Conservation (phyloP, 2,113 vertebrate genomes). For the Sporophila hypoxantha region DNA sequence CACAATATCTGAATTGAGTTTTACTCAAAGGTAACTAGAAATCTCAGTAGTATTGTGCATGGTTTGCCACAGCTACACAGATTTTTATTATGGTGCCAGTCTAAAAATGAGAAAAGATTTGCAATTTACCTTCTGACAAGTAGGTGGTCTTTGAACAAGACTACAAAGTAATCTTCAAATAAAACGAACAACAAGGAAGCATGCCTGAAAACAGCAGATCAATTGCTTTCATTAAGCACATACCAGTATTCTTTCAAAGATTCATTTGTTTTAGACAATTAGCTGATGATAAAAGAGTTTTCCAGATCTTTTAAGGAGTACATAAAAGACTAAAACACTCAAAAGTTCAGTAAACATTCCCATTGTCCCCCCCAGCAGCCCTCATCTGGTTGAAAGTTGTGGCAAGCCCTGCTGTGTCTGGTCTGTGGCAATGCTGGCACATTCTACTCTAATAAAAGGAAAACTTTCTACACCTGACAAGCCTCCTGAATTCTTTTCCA, state of each 20-base stretch:
- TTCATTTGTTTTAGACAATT: not conserved
- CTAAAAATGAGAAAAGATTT: not conserved
- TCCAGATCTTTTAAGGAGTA: not conserved
- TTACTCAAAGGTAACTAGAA: not conserved
- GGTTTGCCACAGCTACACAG: not conserved
- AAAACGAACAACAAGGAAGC: not conserved
- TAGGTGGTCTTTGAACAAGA: slow-evolving; percentile 33
- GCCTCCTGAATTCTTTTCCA: not conserved
- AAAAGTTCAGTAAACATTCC: not conserved
- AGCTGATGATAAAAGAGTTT: slow-evolving; percentile 4
- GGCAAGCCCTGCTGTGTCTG: not conserved
- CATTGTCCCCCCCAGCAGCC: not conserved
- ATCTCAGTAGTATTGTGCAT: not conserved
- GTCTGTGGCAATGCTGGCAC: not conserved
- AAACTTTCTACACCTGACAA: not conserved
- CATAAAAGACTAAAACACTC: not conserved
- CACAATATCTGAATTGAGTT: not conserved
- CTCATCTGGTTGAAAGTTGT: not conserved
- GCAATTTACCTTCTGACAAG: not conserved
- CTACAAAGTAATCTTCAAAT: slow-evolving; percentile 47
- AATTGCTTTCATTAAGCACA: slow-evolving; percentile 26
- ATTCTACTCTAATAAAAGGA: not conserved
- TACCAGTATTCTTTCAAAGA: not conserved
- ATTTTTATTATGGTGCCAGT: not conserved
- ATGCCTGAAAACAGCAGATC: not conserved